A percentile compares a stretch with the other conserved stretches of the same genome.
Evolutionary conservation across 2,888 invertebrate genomes (phyloP).

Genomic region (Diachrysia chrysitis): DNA sequence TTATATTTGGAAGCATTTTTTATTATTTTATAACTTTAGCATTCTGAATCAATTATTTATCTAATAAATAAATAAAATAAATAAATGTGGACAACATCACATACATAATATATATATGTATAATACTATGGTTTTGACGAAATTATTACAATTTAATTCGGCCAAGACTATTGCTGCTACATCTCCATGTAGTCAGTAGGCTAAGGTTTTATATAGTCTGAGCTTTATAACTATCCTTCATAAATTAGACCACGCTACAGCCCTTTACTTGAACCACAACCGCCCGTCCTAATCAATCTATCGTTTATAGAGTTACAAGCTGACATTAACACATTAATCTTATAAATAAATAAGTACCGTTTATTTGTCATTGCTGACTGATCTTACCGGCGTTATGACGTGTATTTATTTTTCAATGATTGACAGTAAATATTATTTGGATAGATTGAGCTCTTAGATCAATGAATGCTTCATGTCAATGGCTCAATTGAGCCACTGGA

Average conservation of each 20-base stretch:
- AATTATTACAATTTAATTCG: too few species aligned
- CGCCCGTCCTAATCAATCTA: constrained; percentile 72
- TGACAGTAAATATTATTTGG: constrained; percentile 35
- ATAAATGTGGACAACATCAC: too few species aligned
- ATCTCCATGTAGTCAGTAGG: background rate
- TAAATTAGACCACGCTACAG: background rate
- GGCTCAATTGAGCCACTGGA: constrained; percentile 3
- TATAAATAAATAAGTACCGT: constrained; percentile 58
- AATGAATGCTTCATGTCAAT: constrained; percentile 1
- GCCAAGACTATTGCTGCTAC: background rate
- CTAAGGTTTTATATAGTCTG: background rate
- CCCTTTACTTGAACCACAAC: constrained; percentile 52
- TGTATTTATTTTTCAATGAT: constrained; percentile 47
- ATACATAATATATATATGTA: too few species aligned
- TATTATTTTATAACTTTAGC: too few species aligned
- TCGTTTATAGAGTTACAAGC: constrained; percentile 74
- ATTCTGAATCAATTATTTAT: too few species aligned
- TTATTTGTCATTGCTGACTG: constrained; percentile 66
- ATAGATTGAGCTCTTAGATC: constrained; percentile 7
- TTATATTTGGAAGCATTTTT: too few species aligned
- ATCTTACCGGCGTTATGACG: constrained; percentile 58
- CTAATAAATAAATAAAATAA: too few species aligned
- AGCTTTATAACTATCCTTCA: background rate
- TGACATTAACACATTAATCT: constrained; percentile 75
- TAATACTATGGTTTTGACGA: too few species aligned